Base-by-base conservation (phyloP, 2,888 invertebrate genomes). In the Eupsilia transversa region DNA sequence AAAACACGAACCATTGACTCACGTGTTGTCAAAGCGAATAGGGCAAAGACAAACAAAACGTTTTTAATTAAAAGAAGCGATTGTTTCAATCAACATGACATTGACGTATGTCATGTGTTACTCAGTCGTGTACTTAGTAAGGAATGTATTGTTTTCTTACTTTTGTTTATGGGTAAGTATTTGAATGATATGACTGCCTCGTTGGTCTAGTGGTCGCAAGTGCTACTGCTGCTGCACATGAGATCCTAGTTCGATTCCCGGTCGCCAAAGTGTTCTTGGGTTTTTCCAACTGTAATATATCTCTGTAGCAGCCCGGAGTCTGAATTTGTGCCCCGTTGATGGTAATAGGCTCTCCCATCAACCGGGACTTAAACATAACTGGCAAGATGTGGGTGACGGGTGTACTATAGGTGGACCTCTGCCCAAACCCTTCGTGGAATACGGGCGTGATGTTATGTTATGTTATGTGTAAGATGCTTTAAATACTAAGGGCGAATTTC, bases 31-130 rank as follows among this genome's bases (percentile, higher is more conserved):
- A 64, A 78, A 74, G 84, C 71, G 68, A 41, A 75, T 76, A 59
- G 57, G 49, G 33, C 66, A 68, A 60, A 77, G 69, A 73, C 72
- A 86, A 85, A 86, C 83, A 85, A 77, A 84, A 64, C 74, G 74
- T 76, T 76, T 79, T 73, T 83, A 84, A 87, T 86, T 86, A 84
- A 75, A 74, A 76, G 64, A 49, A 65, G 74, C 77, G 61, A 82
- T 86, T 84, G 85, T 79, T 74, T 60, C 79, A 76, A 87, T 82
- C 76, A 67, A 82, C 68, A 63, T 80, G 85, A 87, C 83, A 76
- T 54, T 80, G 85, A 78, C 60, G 61, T 66, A 82, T 74, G 73
- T 77, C 41, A 49, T 57, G 38, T 60, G 76, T 72, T 64, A 72
- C 35, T 72, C 73, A 78, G 66, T 71, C 60, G 67, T 75, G 41